Evolutionary conservation across 2,888 invertebrate genomes (phyloP), one percentile per base, ranked within the genome.

Genomic region (Chloroclysta siterata): DNA sequence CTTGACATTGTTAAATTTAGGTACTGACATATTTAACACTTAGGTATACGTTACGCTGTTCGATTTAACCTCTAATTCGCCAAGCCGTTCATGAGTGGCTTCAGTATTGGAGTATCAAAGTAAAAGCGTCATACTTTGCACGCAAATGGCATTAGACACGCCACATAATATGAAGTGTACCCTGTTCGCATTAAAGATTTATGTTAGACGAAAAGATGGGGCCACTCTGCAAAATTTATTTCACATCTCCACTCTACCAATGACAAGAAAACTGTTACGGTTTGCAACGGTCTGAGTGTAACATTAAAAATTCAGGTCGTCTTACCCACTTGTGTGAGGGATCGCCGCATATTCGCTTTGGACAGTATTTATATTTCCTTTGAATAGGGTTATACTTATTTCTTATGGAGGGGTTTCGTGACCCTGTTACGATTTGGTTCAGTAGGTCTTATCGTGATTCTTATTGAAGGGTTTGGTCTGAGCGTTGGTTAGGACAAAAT

Each of bases 261-360:
- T 92, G 93, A 93, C 93, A 93, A 93, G 93, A 92, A 92, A 92
- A 93, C 93, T 93, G 93, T 93, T 93, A 92, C 93, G 93, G 92
- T 90, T 90, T 91, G 92, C 91, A 91, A 83, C 90, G 91, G 92
- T 87, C 93, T 92, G 93, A 93, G 93, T 93, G 93, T 93, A 89
- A 86, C 90, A 93, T 93, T 93, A 93, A 93, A 93, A 88, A 93
- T 93, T 92, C 91, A 93, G 74, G 79, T 84, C 89, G 82, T 88
- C 91, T 91, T 92, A 92, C 92, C 92, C 92, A 90, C 92, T 93
- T 93, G 90, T 93, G 93, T 93, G 93, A 93, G 92, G 93, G 92
- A 93, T 90, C 89, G 89, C 91, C 86, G 87, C 88, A 86, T 89
- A 89, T 88, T 90, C 90, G 88, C 85, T 87, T 87, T 90, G 93